Percentiles rank a stretch among this genome's conserved stretches.
Conservation (phyloP, 2,113 vertebrate species). For the Oophaga pumilio region DNA sequence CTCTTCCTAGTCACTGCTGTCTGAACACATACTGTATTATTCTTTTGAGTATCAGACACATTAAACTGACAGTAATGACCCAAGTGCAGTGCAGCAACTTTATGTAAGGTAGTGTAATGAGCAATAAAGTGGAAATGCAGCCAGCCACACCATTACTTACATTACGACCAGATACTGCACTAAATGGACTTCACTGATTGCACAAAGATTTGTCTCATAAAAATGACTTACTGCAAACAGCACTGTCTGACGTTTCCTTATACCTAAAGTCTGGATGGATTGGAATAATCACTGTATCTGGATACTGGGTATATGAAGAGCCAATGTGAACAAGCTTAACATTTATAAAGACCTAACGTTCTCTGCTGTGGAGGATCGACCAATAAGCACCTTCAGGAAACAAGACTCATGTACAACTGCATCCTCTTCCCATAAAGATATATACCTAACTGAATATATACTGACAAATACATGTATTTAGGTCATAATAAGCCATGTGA, state of each 20-base stretch:
- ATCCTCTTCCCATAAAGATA: no score
- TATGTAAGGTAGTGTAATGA: slow-evolving; percentile 83
- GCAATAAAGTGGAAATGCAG: slow-evolving; percentile 79
- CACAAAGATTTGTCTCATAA: slow-evolving; percentile 63
- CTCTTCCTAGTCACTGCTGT: background rate
- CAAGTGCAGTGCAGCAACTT: slow-evolving; percentile 85
- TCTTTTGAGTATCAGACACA: slow-evolving; percentile 83
- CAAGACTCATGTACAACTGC: no score
- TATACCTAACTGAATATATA: no score
- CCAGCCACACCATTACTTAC: slow-evolving; percentile 86
- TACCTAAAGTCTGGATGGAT: background rate
- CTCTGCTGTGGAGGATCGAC: no score
- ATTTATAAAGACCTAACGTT: no score
- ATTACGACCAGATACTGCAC: slow-evolving; percentile 75
- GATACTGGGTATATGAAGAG: background rate
- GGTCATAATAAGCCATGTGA: no score
- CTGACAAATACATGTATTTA: no score
- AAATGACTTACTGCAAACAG: slow-evolving; percentile 54
- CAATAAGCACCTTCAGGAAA: no score
- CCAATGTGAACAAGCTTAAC: no score
- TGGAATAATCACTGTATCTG: background rate
- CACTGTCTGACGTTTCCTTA: background rate
- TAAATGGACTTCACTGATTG: slow-evolving; percentile 75
- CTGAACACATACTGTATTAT: slow-evolving; percentile 67
- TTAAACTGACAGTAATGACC: slow-evolving; percentile 87